Percentiles rank a stretch among this genome's conserved stretches.
phyloP scores from a whole-genome alignment of 1,140 invertebrate species.

The Rhopalosiphum maidis region DNA sequence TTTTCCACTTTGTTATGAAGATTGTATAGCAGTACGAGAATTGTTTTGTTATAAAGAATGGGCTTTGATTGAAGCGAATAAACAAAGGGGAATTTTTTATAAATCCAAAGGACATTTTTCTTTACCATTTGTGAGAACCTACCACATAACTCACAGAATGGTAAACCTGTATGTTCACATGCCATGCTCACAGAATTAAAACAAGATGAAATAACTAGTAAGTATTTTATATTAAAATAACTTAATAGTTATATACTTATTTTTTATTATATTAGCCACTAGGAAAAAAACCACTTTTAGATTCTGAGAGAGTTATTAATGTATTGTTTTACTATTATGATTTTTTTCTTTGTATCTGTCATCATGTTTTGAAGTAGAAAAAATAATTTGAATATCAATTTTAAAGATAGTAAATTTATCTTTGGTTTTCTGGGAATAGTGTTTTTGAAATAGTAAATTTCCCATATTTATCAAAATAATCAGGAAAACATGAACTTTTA shows the following conservation, averaged over 20 bases:
- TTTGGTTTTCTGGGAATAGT: too few species aligned
- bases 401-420: too few species aligned
- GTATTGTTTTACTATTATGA: neutral
- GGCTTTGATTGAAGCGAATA: conserved; percentile 88
- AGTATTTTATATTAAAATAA: conserved; percentile 60
- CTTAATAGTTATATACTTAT: neutral
- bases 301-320: neutral
- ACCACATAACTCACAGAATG: conserved; percentile 70
- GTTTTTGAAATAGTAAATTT: too few species aligned
- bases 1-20: conserved; percentile 86
- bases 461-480: too few species aligned
- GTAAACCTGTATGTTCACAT: conserved; percentile 76
- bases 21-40: conserved; percentile 87
- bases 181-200: conserved; percentile 83
- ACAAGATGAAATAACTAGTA: conserved; percentile 76
- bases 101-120: conserved; percentile 85
- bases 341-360: too few species aligned
- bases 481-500: too few species aligned
- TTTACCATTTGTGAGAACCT: conserved; percentile 83
- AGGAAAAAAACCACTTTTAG: neutral
- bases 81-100: conserved; percentile 76
- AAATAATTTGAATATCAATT: too few species aligned
- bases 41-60: conserved; percentile 93
- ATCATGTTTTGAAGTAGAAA: too few species aligned
- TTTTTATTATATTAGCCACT: neutral